A percentile compares a stretch with the other conserved stretches of the same genome.
These are phyloP conservation scores for Hippocampus abdominalis DNA, from an alignment of 2,113 vertebrate species.

Conservation along the genomic window DNA sequence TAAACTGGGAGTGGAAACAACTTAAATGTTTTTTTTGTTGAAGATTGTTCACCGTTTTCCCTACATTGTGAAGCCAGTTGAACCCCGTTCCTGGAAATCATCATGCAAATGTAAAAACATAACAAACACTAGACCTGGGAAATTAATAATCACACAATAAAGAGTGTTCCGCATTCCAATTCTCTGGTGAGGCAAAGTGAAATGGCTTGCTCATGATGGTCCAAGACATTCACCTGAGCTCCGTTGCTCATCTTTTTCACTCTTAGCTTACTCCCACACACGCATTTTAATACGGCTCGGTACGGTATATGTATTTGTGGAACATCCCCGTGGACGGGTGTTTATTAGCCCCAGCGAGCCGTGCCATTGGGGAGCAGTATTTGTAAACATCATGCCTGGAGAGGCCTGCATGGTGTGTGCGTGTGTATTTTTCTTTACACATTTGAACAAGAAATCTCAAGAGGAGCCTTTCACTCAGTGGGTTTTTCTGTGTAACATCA, in stretches of 20 bases:
- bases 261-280: conserved; percentile 1
- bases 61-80: no score
- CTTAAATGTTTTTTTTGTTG: no score
- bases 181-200: not conserved
- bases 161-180: not conserved
- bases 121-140: not conserved
- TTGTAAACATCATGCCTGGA: conserved; percentile 69
- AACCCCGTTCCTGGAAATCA: not conserved
- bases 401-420: conserved; percentile 35
- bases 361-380: conserved; percentile 63
- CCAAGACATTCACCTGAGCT: no score
- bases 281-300: conserved; percentile 6
- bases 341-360: conserved; percentile 52
- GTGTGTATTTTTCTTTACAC: conserved; percentile 21
- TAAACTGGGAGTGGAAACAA: no score
- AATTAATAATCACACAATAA: not conserved
- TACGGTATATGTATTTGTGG: conserved; percentile 12
- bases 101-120: not conserved
- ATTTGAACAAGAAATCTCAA: conserved; percentile 47
- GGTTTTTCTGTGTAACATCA: conserved; percentile 47
- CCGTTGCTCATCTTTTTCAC: not conserved
- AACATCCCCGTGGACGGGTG: conserved; percentile 51
- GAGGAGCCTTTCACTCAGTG: conserved; percentile 53
- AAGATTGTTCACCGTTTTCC: no score
- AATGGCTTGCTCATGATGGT: not conserved